Conservation (phyloP, 2,113 vertebrate genomes). For the Bagarius yarrelli region DNA sequence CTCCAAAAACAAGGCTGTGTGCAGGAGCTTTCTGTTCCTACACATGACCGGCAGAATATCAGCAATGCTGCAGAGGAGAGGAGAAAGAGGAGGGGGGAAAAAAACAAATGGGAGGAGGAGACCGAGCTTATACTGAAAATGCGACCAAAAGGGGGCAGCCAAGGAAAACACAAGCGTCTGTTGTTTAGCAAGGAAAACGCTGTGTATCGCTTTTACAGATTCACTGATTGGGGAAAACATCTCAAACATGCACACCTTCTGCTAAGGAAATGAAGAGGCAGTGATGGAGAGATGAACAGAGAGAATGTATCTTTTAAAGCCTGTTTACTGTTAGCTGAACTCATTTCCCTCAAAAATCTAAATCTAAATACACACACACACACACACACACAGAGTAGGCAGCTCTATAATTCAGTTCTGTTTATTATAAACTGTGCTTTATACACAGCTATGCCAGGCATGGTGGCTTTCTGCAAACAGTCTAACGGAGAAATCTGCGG, state of each 20-base stretch:
- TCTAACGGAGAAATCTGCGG: constrained; percentile 72
- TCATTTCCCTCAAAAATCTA: constrained; percentile 63
- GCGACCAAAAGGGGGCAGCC: constrained; percentile 76
- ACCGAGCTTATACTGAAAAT: constrained; percentile 60
- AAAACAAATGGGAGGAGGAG: constrained; percentile 33
- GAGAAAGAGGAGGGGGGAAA: not conserved
- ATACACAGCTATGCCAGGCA: constrained; percentile 81
- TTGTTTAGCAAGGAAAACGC: constrained; percentile 41
- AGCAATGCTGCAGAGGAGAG: constrained; percentile 11
- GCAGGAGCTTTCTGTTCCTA: not conserved
- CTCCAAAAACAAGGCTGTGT: constrained; percentile 23
- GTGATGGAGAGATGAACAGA: constrained; percentile 27
- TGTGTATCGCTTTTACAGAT: constrained; percentile 60
- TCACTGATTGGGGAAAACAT: constrained; percentile 66
- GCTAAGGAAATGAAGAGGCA: constrained; percentile 31
- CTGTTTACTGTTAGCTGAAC: constrained; percentile 80
- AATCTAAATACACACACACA: too few species aligned
- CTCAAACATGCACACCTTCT: constrained; percentile 66
- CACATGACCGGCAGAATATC: not conserved
- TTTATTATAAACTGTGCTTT: constrained; percentile 79
- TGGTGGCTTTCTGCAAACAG: constrained; percentile 76
- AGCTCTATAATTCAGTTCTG: constrained; percentile 70
- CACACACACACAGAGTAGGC: constrained; percentile 66
- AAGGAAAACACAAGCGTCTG: constrained; percentile 65
- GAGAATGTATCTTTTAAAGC: constrained; percentile 62